These are phyloP conservation scores for Eueremaeus valkanovi DNA, from an alignment of 2,888 invertebrate genomes.

Conservation along the genomic window DNA sequence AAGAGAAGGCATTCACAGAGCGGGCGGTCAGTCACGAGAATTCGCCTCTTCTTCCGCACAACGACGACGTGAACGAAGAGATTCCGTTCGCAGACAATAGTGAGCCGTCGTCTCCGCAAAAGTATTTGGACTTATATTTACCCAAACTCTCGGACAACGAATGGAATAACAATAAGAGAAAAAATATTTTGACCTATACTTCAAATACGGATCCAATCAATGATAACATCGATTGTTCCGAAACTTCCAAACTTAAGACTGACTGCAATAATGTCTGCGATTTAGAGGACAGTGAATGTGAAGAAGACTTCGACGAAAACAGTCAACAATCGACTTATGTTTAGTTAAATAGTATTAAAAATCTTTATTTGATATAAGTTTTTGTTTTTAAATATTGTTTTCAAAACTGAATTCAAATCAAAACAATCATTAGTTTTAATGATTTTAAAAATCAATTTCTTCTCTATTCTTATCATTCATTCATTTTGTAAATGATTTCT, in stretches of 20 bases:
- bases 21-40: conserved; percentile 7
- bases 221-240: neutral
- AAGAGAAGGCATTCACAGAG: neutral
- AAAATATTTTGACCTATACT: conserved; percentile 29
- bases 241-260: neutral
- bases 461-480: neutral
- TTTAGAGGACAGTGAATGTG: conserved; percentile 25
- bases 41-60: conserved; percentile 9
- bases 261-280: conserved; percentile 27
- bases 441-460: no score
- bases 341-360: neutral
- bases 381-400: neutral
- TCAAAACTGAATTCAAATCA: neutral
- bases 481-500: neutral
- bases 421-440: neutral
- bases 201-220: neutral
- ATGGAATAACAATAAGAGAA: conserved; percentile 20
- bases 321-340: conserved; percentile 28
- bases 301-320: conserved; percentile 11
- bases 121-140: conserved; percentile 77
- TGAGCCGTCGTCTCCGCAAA: conserved; percentile 52
- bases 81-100: conserved; percentile 49
- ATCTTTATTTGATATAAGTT: neutral
- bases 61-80: conserved; percentile 49
- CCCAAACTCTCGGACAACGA: conserved; percentile 53